phyloP scores from a whole-genome alignment of 2,797 vertebrate genomes.

The Catharus ustulatus region DNA sequence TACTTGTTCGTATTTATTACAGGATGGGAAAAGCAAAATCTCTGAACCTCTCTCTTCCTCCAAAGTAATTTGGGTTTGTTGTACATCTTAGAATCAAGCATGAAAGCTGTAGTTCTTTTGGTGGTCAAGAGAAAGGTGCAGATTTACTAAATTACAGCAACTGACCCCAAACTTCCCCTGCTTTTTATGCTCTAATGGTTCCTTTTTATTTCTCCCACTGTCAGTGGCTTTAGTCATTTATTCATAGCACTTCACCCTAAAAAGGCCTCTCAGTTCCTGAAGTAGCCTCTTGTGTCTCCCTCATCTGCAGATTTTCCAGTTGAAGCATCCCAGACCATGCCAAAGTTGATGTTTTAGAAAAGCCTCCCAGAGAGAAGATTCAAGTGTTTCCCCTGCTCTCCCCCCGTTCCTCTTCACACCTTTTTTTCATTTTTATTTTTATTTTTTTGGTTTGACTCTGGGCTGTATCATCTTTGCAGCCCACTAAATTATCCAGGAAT shows the following conservation, averaged over 20 bases:
- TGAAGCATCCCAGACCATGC: constrained; percentile 33
- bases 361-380: neutral
- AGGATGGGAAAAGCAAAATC: neutral
- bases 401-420: neutral
- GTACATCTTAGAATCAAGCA: neutral
- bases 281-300: neutral
- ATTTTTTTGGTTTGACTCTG: neutral
- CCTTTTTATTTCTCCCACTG: neutral
- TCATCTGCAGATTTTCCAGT: neutral
- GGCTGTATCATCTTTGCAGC: neutral
- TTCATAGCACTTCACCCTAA: neutral
- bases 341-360: neutral
- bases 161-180: neutral
- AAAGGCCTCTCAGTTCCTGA: constrained; percentile 16
- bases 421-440: neutral
- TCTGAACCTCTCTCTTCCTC: neutral
- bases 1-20: neutral
- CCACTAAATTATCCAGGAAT: neutral
- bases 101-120: neutral
- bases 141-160: neutral
- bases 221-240: neutral
- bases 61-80: neutral
- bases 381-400: neutral
- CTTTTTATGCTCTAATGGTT: neutral
- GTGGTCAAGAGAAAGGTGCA: neutral